Percentiles rank a stretch among this genome's conserved stretches.
These are phyloP conservation scores for Ecliptopera silaceata DNA, from an alignment of 2,888 invertebrate genomes.

Conservation along the genomic window DNA sequence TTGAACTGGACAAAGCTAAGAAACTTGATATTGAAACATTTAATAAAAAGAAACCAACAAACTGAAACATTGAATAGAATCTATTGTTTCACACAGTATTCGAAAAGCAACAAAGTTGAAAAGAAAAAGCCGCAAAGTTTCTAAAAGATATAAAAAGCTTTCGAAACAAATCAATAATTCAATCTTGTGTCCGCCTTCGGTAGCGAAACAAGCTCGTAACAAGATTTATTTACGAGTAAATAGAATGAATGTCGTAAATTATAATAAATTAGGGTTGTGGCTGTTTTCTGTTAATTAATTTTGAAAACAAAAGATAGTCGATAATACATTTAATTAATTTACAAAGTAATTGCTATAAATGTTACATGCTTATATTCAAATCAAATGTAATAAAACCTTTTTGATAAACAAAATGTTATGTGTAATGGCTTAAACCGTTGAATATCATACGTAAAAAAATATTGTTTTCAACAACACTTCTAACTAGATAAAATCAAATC, in stretches of 20 bases:
- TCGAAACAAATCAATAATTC: constrained; percentile 26
- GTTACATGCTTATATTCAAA: too few species aligned
- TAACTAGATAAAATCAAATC: not conserved
- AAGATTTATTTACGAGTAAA: constrained; percentile 31
- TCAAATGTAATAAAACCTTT: too few species aligned
- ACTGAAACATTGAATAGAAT: constrained; percentile 12
- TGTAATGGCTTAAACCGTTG: too few species aligned
- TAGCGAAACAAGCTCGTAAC: constrained; percentile 29
- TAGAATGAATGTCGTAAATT: too few species aligned
- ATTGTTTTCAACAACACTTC: not conserved
- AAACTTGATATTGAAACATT: not conserved
- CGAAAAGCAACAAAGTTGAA: constrained; percentile 18
- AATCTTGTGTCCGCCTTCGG: constrained; percentile 21
- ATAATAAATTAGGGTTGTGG: constrained; percentile 17
- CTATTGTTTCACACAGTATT: constrained; percentile 15
- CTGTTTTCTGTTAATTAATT: constrained; percentile 1
- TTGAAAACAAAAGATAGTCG: not conserved
- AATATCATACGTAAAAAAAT: too few species aligned
- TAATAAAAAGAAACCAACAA: not conserved
- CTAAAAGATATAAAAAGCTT: constrained; percentile 18
- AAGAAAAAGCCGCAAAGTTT: constrained; percentile 17
- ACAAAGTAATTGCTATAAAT: too few species aligned
- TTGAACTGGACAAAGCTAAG: not conserved
- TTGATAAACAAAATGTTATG: too few species aligned
- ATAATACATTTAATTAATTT: too few species aligned